These are phyloP conservation scores for Laupala kohalensis DNA, from an alignment of 1,140 invertebrate species.

Conservation along the genomic window DNA sequence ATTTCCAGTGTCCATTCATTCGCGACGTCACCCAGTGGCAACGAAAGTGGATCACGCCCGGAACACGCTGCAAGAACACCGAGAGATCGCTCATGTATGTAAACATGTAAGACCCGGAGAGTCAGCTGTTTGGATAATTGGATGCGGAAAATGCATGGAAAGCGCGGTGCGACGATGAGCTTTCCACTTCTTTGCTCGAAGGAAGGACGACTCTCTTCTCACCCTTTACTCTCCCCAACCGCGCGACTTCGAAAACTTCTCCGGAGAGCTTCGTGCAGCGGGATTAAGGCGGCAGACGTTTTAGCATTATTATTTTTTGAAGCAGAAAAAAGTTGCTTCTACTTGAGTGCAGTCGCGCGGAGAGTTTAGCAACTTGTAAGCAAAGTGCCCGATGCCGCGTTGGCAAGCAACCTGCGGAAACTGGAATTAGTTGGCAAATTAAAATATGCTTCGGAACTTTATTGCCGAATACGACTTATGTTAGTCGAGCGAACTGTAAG, in stretches of 20 bases:
- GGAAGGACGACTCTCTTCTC: not conserved
- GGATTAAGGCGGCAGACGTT: not conserved
- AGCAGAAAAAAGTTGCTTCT: not conserved
- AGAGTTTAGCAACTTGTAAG: not conserved
- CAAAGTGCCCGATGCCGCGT: not conserved
- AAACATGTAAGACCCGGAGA: not conserved
- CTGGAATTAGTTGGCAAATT: not conserved
- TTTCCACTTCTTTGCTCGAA: not conserved
- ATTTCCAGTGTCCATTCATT: not conserved
- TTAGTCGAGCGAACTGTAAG: not conserved
- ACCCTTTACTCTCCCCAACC: too few relatives aligned
- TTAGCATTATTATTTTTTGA: not conserved
- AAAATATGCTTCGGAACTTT: not conserved
- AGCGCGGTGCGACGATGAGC: not conserved
- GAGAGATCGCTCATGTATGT: not conserved
- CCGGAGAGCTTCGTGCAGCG: not conserved
- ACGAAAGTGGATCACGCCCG: not conserved
- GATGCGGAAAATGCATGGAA: not conserved
- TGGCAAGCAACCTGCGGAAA: not conserved
- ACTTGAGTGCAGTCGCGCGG: not conserved
- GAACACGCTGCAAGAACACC: not conserved
- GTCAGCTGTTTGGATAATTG: not conserved
- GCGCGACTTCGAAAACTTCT: not conserved
- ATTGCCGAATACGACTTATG: not conserved
- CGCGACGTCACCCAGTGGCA: not conserved